Evolutionary conservation across 2,113 vertebrate genomes (phyloP), one percentile per base, ranked within the genome.

Genomic region (Ploceus nigricollis): DNA sequence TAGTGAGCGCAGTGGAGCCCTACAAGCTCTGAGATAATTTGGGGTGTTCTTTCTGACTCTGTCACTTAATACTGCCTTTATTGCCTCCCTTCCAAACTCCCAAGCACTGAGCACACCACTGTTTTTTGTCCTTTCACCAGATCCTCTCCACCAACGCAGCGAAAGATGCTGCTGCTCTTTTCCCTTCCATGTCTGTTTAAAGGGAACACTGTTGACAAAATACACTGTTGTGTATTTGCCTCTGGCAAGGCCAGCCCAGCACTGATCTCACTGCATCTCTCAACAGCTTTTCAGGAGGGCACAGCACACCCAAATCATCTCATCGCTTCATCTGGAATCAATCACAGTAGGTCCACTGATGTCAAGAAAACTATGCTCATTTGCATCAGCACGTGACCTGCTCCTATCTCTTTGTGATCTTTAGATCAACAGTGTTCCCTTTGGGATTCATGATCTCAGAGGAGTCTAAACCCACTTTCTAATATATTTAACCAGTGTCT

Each of bases 281-380:
- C 96, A 94, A 60, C 95, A 95, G 87, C 44, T 89, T 96, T 92
- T 95, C 48, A 57, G 84, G 45, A 87, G 70, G 87, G 69, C 91
- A 94, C 27, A 91, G 73, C 64, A 56, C 44, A 63, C 61, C 48
- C 53, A 1, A 69, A 84, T 79, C 83, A 76, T 82, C 94, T 95
- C 95, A 79, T 93, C 22, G n/a, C 89, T 94, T 95, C 96, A 94
- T 95, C 95, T 96, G 94, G 95, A 97, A 94, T 96, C 77, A 97
- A 97, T 97, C 95, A 91, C n/a, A 24, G 37, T 7, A 84, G 89
- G 95, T 95, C 87, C 61, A 71, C 81, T 1, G 24, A 89, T 92
- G 94, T 96, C 91, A 95, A 85, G 95, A 82, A 94, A 97, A 91
- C 87, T 96, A 94, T 96, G 87, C 94, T 96, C 69, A 94, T 95